Percentiles rank a stretch among this genome's conserved stretches.
Evolutionary conservation across 2,888 invertebrate species (phyloP).

Genomic region (Thyatira batis): DNA sequence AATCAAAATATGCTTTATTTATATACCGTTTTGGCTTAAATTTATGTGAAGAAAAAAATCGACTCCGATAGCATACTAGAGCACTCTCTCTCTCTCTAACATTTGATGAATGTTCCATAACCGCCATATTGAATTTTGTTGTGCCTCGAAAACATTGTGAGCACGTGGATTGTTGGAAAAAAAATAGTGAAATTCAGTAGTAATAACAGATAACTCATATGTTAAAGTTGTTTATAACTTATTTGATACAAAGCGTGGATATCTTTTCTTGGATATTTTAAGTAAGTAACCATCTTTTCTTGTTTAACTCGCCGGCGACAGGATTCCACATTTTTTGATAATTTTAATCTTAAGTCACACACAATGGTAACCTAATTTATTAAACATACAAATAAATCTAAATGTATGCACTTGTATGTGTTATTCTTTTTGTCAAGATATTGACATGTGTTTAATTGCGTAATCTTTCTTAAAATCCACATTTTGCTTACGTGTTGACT

Average conservation of each 20-base stretch:
- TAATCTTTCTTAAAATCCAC: conserved; percentile 78
- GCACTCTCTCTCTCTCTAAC: too few relatives aligned
- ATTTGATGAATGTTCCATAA: conserved; percentile 2
- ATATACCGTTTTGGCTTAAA: too few relatives aligned
- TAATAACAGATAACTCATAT: conserved; percentile 55
- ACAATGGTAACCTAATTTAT: conserved; percentile 18
- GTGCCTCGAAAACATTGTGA: conserved; percentile 86
- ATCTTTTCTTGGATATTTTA: conserved; percentile 52
- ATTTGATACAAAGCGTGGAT: conserved; percentile 45
- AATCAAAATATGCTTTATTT: too few relatives aligned
- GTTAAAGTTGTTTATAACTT: conserved; percentile 50
- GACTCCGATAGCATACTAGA: too few relatives aligned
- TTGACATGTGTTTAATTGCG: conserved; percentile 72
- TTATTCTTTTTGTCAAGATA: conserved; percentile 26
- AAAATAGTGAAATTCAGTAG: conserved; percentile 73
- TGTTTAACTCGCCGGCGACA: conserved; percentile 56
- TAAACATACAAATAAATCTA: conserved; percentile 23
- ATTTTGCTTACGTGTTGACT: conserved; percentile 79
- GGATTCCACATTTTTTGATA: conserved; percentile 47
- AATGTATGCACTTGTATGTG: conserved; percentile 11
- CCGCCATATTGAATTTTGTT: conserved; percentile 86
- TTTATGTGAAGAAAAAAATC: too few relatives aligned
- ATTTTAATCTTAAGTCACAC: conserved; percentile 48
- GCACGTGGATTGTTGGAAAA: conserved; percentile 85
- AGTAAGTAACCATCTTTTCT: conserved; percentile 69